A percentile compares a stretch with the other conserved stretches of the same genome.
Evolutionary conservation across 2,797 vertebrate species (phyloP).

Genomic region (Sarcophilus harrisii): DNA sequence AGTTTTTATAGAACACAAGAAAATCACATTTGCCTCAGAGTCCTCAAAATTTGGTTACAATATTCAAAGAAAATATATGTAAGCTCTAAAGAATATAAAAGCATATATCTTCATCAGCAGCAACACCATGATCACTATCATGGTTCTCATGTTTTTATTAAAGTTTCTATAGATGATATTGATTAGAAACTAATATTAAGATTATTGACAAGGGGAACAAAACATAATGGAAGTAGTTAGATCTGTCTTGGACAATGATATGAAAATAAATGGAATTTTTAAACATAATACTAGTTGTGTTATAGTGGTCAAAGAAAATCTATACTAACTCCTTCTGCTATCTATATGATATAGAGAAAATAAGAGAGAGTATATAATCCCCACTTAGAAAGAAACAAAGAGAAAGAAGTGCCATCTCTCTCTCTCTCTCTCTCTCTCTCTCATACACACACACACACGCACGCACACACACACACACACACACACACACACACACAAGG

Average conservation of each 20-base stretch:
- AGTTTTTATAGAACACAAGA: too few relatives aligned
- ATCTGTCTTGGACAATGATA: neutral
- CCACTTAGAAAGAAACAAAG: neutral
- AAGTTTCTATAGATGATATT: too few relatives aligned
- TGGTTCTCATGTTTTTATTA: too few relatives aligned
- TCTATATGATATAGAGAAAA: neutral
- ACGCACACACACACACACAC: too few relatives aligned
- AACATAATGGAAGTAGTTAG: neutral
- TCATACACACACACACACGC: too few relatives aligned
- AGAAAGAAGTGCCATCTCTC: too few relatives aligned
- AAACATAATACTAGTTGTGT: neutral
- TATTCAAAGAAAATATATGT: neutral
- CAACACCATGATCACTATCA: neutral
- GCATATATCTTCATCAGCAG: neutral
- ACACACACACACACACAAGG: too few relatives aligned
- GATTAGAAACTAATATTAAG: too few relatives aligned
- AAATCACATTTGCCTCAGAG: too few relatives aligned
- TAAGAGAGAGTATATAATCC: neutral
- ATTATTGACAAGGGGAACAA: neutral
- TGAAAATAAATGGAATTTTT: neutral
- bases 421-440: too few relatives aligned
- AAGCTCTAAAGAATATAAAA: neutral
- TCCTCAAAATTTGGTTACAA: neutral
- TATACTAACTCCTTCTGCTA: neutral
- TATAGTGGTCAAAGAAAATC: neutral